Base-by-base conservation (phyloP, 2,888 invertebrate species). In the Zootermopsis nevadensis region DNA sequence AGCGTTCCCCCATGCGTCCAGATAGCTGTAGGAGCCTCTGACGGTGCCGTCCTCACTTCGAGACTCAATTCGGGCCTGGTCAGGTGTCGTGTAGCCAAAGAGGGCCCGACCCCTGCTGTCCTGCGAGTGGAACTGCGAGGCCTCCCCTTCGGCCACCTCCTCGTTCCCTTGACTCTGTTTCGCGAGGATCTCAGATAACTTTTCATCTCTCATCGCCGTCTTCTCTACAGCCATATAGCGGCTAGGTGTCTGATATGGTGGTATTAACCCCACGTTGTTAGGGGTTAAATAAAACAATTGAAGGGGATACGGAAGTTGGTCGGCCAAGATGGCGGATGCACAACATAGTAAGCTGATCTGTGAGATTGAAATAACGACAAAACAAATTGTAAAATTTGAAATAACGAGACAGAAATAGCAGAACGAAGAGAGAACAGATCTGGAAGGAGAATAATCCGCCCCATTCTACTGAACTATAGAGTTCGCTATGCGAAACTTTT, bases 1-100 rank as follows among this genome's bases (percentile, higher is more conserved):
- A 84, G 92, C 90, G 82, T 93, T 91, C 31, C 93, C 92, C 84
- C 89, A 87, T 2, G 93, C 92, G 86, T 92, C 91, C 74, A 92
- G 92, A 89, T 94, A 95, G 85, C 93, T 92, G 88, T 95, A 95
- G 15, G 94, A 92, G n/a, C 95, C 95, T 35, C 91, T 90, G 30
- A 95, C 93, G 82, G 93, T 92, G 30, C 95, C 95, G 79, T 92
- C 91, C 0, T 92, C 90, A 84, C 92, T 91, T 82, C 94, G 93
- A 88, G 93, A 93, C 89, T 95, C 95, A 69, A 94, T 92, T 88
- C 95, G 94, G 6, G 94, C 91, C 82, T 95, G 95, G 87, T 95
- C 93, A 76, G 95, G 94, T 6, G 94, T 93, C 84, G 93, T 91
- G 88, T 95, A 95, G 0, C 95, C 95, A 86, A 94, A 95, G 0